Conservation (phyloP, 2,113 vertebrate species). For the Scomber colias region DNA sequence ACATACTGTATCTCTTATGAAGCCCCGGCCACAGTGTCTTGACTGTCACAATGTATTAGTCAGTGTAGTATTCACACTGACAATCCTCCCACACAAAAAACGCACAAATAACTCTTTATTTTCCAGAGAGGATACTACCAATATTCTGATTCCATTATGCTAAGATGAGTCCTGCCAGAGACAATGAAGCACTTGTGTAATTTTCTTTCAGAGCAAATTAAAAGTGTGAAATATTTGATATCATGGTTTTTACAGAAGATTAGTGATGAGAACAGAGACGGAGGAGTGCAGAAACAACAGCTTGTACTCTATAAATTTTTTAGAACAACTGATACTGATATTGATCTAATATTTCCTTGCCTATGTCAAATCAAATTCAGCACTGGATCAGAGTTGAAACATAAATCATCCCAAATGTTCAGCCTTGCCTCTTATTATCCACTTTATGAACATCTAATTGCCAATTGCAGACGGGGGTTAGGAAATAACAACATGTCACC, state of each 20-base stretch:
- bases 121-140: conserved; percentile 41
- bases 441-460: conserved; percentile 12
- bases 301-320: conserved; percentile 34
- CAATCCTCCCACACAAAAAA: conserved; percentile 60
- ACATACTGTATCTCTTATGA: conserved; percentile 56
- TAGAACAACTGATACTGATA: conserved; percentile 43
- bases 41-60: conserved; percentile 78
- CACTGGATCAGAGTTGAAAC: conserved; percentile 5
- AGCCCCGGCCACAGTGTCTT: conserved; percentile 41
- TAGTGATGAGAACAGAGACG: not conserved
- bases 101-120: conserved; percentile 59
- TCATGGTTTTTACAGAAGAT: not conserved
- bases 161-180: conserved; percentile 15
- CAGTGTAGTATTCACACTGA: conserved; percentile 55
- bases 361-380: conserved; percentile 18
- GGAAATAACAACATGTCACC: conserved; percentile 2
- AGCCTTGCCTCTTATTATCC: not conserved
- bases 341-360: conserved; percentile 48
- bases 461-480: not conserved
- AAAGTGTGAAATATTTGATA: conserved; percentile 8
- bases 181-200: conserved; percentile 11
- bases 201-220: conserved; percentile 26
- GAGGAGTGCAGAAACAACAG: not conserved
- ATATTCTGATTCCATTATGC: conserved; percentile 46
- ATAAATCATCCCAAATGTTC: not conserved